Evolutionary conservation across 2,888 invertebrate genomes (phyloP), one percentile per base, ranked within the genome.

Genomic region (Hydraecia micacea): DNA sequence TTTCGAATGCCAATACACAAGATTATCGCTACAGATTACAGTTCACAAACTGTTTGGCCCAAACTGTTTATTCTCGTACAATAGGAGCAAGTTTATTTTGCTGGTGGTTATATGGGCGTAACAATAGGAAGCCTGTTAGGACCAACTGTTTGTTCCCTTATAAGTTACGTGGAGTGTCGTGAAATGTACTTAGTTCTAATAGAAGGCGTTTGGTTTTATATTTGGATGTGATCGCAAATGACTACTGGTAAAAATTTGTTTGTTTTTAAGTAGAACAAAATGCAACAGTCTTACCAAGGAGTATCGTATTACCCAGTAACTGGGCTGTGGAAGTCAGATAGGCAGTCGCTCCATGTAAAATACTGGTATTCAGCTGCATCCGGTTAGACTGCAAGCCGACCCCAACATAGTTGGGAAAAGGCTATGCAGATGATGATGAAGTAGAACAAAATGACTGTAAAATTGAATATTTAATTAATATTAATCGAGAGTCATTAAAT

Each of bases 61-160:
- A 63, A 73, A 83, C 46, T 70, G 70, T 70, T 79, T 62, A 72
- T 73, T 49, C 49, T 5, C 0, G 52, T 39, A 75, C 72, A 79
- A 83, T 72, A 62, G 62, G n/a, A 28, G 15, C 62, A 75, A 79
- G 55, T 80, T 84, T 66, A 75, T 71, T 63, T 74, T 71, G 18
- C 15, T 69, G 46, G 21, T n/a, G 13, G 28, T 11, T 46, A 36
- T 18, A 21, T 36, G 25, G 60, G n/a, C 4, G 1, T 63, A 58
- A 78, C 84, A 82, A 82, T 82, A 52, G 49, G 74, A 71, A 68
- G 18, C 58, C 67, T 36, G n/a, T 18, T 70, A 55, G 49, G 32
- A 49, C 13, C 55, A 60, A 69, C 21, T 79, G 70, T 70, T 79
- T 49, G 70, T 65, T 46, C 13, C 70, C 21, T 42, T 42, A 15